These are phyloP conservation scores for Clarias pachynema DNA, from an alignment of 2,797 vertebrate genomes.

Conservation along the genomic window DNA sequence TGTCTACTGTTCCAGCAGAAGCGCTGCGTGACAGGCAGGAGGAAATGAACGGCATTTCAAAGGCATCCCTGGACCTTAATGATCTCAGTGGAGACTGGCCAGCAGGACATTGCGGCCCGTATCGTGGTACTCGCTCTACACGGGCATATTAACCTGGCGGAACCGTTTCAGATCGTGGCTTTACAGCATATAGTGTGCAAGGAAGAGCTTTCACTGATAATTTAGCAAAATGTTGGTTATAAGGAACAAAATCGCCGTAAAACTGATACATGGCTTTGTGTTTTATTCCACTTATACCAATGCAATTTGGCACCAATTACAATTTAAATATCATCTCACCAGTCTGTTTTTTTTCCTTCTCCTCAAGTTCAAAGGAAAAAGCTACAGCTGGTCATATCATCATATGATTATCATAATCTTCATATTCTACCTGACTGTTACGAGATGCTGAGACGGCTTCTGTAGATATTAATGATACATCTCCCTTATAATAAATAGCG, in stretches of 20 bases:
- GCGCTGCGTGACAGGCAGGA: constrained; percentile 64
- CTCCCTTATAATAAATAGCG: not conserved
- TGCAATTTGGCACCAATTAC: not conserved
- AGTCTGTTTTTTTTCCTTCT: not conserved
- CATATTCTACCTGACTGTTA: not conserved
- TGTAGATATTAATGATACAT: not conserved
- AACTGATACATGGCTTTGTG: not conserved
- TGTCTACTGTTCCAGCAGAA: constrained; percentile 42
- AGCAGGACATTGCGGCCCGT: constrained; percentile 2
- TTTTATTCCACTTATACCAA: not conserved
- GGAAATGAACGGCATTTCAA: constrained; percentile 78
- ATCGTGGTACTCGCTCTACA: constrained; percentile 49
- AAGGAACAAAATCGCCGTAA: too few relatives aligned
- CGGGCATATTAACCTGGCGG: not conserved
- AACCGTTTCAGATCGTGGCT: not conserved
- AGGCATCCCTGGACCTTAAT: constrained; percentile 60
- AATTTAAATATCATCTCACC: not conserved
- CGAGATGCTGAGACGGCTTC: not conserved
- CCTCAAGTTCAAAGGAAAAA: not conserved
- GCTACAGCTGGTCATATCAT: not conserved
- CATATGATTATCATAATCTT: not conserved
- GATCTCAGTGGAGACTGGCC: constrained; percentile 48
- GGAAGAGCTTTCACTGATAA: not conserved
- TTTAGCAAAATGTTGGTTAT: not conserved
- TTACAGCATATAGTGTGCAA: not conserved